These are phyloP conservation scores for Ceramica pisi DNA, from an alignment of 2,888 invertebrate genomes.

Conservation along the genomic window DNA sequence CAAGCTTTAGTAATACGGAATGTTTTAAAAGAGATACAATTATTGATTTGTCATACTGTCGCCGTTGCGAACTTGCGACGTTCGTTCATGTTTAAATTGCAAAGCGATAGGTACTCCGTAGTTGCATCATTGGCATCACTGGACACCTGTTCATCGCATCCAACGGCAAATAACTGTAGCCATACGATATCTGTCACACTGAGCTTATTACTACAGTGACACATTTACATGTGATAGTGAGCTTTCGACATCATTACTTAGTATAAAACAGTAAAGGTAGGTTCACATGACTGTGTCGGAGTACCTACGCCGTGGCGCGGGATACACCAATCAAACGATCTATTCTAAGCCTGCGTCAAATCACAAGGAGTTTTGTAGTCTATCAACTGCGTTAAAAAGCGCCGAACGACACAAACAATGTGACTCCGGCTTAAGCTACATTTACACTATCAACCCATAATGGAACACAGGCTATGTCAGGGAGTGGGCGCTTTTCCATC, in stretches of 20 bases:
- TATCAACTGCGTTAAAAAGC: too few species aligned
- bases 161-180: constrained; percentile 25
- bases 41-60: constrained; percentile 16
- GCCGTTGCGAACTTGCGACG: constrained; percentile 2
- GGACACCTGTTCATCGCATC: constrained; percentile 33
- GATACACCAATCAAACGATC: too few species aligned
- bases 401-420: too few species aligned
- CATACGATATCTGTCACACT: constrained; percentile 26
- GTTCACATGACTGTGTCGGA: too few species aligned
- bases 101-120: neutral
- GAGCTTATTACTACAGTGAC: constrained; percentile 16
- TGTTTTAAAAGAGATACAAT: constrained; percentile 11
- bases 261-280: neutral
- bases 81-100: constrained; percentile 14
- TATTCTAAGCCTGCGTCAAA: too few species aligned
- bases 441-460: too few species aligned
- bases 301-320: too few species aligned
- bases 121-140: constrained; percentile 22
- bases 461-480: neutral
- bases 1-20: neutral
- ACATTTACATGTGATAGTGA: neutral
- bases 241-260: constrained; percentile 11
- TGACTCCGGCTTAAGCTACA: too few species aligned
- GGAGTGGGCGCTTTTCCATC: neutral
- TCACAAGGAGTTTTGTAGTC: too few species aligned